Conservation (phyloP, 2,797 vertebrate genomes). For the Emydoidea blandingii region DNA sequence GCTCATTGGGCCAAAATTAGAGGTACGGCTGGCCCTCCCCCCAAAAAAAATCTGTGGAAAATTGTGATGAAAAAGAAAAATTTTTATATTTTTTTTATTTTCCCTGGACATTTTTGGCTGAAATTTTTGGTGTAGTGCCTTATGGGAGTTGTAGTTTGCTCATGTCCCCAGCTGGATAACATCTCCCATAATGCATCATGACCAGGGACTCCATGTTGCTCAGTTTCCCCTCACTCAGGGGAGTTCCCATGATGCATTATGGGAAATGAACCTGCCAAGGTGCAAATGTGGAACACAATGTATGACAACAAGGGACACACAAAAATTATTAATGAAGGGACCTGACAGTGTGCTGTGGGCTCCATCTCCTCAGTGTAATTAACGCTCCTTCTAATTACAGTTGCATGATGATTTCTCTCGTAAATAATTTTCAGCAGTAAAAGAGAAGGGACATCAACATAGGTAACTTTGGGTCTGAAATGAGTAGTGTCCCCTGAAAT, state of each 20-base stretch:
- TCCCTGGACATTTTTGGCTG: not conserved
- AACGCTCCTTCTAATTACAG: not conserved
- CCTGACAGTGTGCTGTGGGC: not conserved
- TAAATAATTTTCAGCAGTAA: not conserved
- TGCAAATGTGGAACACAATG: not conserved
- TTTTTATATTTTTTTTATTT: not conserved
- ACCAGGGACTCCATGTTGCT: not conserved
- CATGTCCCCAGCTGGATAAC: not conserved
- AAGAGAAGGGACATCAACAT: not conserved
- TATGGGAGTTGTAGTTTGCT: not conserved
- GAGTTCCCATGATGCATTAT: not conserved
- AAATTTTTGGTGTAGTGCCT: not conserved
- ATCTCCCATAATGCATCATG: not conserved
- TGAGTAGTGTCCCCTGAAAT: not conserved
- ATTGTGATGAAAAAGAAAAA: not conserved
- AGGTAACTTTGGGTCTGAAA: not conserved
- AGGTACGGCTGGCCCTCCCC: not conserved
- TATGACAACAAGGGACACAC: not conserved
- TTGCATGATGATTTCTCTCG: not conserved
- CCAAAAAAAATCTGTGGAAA: not conserved
- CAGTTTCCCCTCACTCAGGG: not conserved
- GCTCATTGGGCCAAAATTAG: not conserved
- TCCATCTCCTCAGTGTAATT: not conserved
- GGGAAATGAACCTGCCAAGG: not conserved
- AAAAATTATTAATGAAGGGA: not conserved